Percentiles rank a stretch among this genome's conserved stretches.
These are phyloP conservation scores for Dolichopus griseipennis DNA, from an alignment of 2,888 invertebrate species.

Conservation along the genomic window DNA sequence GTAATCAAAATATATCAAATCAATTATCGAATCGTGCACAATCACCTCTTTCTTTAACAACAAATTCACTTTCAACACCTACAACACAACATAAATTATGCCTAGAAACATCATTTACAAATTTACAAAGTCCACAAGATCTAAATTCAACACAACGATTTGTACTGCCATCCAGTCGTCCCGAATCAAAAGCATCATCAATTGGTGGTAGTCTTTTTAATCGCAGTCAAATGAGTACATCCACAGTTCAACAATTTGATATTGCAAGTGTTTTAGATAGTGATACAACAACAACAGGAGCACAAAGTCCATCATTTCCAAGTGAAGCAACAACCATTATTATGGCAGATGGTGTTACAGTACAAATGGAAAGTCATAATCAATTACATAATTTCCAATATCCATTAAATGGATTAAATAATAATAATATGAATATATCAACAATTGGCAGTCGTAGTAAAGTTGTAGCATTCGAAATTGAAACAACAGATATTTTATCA, in stretches of 20 bases:
- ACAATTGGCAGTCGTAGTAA: slow-evolving; percentile 21
- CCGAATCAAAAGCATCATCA: slow-evolving; percentile 34
- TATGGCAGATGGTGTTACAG: slow-evolving; percentile 23
- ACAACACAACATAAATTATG: slow-evolving; percentile 51
- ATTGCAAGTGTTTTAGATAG: slow-evolving; percentile 42
- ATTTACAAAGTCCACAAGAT: slow-evolving; percentile 50
- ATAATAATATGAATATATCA: neutral
- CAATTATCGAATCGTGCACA: slow-evolving; percentile 34
- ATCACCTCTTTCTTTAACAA: slow-evolving; percentile 47
- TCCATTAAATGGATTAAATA: neutral
- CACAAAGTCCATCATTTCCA: slow-evolving; percentile 36
- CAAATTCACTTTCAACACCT: slow-evolving; percentile 43
- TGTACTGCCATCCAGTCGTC: slow-evolving; percentile 26
- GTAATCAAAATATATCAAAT: slow-evolving; percentile 23
- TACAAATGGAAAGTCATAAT: slow-evolving; percentile 12
- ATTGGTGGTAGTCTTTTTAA: slow-evolving; percentile 40
- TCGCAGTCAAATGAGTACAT: slow-evolving; percentile 42
- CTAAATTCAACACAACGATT: slow-evolving; percentile 18
- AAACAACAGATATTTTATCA: slow-evolving; percentile 17
- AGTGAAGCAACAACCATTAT: slow-evolving; percentile 38
- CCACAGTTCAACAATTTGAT: slow-evolving; percentile 39
- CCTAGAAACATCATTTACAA: slow-evolving; percentile 69
- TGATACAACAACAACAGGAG: slow-evolving; percentile 30
- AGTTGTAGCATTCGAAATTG: slow-evolving; percentile 40
- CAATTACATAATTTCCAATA: slow-evolving; percentile 15